Conservation (phyloP, 2,113 vertebrate genomes). For the Tiliqua scincoides region DNA sequence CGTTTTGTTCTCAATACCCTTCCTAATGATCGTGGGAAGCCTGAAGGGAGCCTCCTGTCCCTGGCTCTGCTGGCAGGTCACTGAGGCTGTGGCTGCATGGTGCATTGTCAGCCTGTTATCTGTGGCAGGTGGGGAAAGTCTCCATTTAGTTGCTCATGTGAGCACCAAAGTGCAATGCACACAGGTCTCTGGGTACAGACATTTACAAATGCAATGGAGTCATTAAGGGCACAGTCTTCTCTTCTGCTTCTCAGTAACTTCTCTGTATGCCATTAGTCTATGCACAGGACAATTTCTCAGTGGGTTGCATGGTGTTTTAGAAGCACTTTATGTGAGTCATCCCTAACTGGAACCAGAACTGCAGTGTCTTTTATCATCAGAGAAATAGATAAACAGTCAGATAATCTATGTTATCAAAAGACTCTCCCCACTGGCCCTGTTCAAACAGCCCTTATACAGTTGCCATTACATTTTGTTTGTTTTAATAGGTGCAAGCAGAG, state of each 20-base stretch:
- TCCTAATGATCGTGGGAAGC: too few relatives aligned
- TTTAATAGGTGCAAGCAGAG: slow-evolving; percentile 33
- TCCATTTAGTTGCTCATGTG: not conserved
- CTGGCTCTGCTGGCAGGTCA: too few relatives aligned
- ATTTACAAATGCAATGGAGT: too few relatives aligned
- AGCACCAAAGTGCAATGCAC: too few relatives aligned
- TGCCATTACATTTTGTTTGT: slow-evolving; percentile 28
- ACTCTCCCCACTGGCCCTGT: not conserved
- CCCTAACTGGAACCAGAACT: slow-evolving; percentile 1
- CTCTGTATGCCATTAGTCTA: not conserved
- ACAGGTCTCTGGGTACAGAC: not conserved
- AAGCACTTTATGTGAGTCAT: slow-evolving; percentile 26
- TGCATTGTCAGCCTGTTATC: too few relatives aligned
- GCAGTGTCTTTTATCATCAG: not conserved
- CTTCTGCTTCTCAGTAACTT: not conserved
- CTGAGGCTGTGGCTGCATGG: too few relatives aligned
- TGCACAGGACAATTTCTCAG: not conserved
- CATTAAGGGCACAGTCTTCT: too few relatives aligned
- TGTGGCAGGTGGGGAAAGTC: not conserved
- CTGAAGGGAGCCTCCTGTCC: too few relatives aligned
- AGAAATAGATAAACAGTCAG: not conserved
- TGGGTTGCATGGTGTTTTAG: not conserved
- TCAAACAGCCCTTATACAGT: slow-evolving; percentile 13
- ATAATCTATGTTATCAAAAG: slow-evolving; percentile 22
- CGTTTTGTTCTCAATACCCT: too few relatives aligned